Evolutionary conservation across 2,888 invertebrate species (phyloP), one percentile per base, ranked within the genome.

Genomic region (Sthenelais limicola): DNA sequence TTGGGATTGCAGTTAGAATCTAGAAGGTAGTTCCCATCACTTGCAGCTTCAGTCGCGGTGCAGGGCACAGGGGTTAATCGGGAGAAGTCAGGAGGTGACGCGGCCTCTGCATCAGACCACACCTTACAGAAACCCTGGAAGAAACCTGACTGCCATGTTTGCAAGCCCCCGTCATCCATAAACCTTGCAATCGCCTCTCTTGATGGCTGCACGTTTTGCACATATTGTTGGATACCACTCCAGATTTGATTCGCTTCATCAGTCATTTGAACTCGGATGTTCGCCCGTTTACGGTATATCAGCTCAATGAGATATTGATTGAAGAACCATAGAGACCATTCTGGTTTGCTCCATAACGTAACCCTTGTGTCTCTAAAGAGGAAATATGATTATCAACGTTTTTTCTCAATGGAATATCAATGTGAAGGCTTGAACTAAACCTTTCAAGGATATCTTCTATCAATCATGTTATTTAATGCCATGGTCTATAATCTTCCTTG

Each of bases 281-380:
- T 9, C 12, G 56, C 24, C 26, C 21, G 30, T 21, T 30, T 15
- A 33, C 32, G 26, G 56, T 32, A 56, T 18, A 32, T 21, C 26
- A 56, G 56, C 56, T 56, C 56, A n/a, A 56, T 24, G 21, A 32
- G 30, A 21, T 56, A 56, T n/a, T 56, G 56, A 33, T 56, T 56
- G 56, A 28, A 56, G 32, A 56, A 56, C 56, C 56, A 56, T 3
- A 56, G 32, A 5, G 56, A 56, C 56, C 56, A 56, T 32, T 33
- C 30, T 7, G 56, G 56, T 3, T 56, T n/a, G 3, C 32, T 21
- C 56, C 56, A 56, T 5, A 56, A 33, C 12, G 32, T 56, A 3
- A 32, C 56, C 26, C 56, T 32, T 5, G 26, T 30, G 12, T 32
- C 30, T 33, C 56, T 56, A n/a, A n/a, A n/a, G n/a, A n/a, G n/a